Evolutionary conservation across 2,888 invertebrate species (phyloP), one percentile per base, ranked within the genome.

Genomic region (Acrobasis suavella): DNA sequence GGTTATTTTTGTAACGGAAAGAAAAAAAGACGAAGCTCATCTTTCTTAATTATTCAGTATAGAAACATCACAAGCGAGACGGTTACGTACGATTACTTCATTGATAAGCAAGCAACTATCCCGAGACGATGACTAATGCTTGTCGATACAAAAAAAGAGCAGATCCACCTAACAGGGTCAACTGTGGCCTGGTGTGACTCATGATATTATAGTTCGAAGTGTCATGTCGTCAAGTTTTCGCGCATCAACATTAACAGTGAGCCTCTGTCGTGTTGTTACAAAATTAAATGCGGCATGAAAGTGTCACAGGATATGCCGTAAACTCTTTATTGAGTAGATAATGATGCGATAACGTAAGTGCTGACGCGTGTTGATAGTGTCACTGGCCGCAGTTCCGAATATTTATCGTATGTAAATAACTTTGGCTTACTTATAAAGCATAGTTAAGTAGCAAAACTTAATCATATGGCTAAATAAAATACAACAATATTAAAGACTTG

Each of bases 191-290:
- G 72, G 60, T 58, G 69, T 90, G 89, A 89, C 67, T 89, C 90
- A 89, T 73, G 68, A 55, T 60, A 32, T 22, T n/a, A 5, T 22
- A 42, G 72, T 84, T 85, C 81, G 72, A 72, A 80, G 82, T 82
- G 87, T 56, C 42, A 79, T 83, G 75, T 83, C 85, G 87, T 89
- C 89, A 87, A 84, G 83, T 67, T 86, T 86, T 86, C 84, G 79
- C 81, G 77, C 78, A 87, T 77, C 49, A 67, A 63, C 71, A 72
- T 50, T 54, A 52, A 22, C 15, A 52, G 42, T 12, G 16, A 58
- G 61, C 62, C 51, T 69, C 68, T 70, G 12, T 50, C 32, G 51
- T 15, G 39, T 14, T 78, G 81, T 80, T 81, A 83, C 72, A 69
- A 75, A 75, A 72, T 75, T 77, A 65, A 72, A 75, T 73, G 72